phyloP scores from a whole-genome alignment of 35 echinoderm and acorn worm species.

The Apostichopus californicus region DNA sequence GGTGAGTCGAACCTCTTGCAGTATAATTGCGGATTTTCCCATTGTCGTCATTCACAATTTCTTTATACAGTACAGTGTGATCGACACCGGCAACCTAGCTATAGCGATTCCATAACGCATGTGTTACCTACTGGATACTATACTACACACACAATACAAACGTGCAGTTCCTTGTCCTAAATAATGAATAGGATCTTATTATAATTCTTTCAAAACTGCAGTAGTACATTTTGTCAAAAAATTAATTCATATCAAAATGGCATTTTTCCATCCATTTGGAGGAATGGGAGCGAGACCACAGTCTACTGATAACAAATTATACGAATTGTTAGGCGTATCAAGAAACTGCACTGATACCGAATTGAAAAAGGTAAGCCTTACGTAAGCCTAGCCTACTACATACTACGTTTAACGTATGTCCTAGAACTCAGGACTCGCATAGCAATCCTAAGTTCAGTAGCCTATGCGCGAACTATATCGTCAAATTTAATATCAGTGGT shows the following conservation, averaged over 20 bases:
- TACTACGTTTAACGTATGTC: too few species aligned
- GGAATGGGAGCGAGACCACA: conserved; percentile 38
- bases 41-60: too few species aligned
- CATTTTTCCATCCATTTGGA: conserved; percentile 47
- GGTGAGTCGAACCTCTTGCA: too few species aligned
- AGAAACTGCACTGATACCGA: conserved; percentile 75
- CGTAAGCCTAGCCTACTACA: neutral
- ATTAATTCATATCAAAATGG: conserved; percentile 22
- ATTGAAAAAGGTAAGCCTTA: conserved; percentile 80
- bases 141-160: neutral
- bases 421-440: too few species aligned
- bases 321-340: conserved; percentile 79
- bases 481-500: too few species aligned
- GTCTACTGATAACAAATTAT: conserved; percentile 72
- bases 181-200: too few species aligned
- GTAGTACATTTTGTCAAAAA: neutral
- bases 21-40: too few species aligned
- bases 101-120: neutral
- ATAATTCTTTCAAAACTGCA: neutral
- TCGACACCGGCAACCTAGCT: too few species aligned
- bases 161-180: too few species aligned
- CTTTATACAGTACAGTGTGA: too few species aligned
- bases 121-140: neutral
- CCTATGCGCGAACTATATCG: too few species aligned
- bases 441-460: too few species aligned